These are phyloP conservation scores for Adoxophyes honmai DNA, from an alignment of 1,140 invertebrate genomes.

Conservation along the genomic window DNA sequence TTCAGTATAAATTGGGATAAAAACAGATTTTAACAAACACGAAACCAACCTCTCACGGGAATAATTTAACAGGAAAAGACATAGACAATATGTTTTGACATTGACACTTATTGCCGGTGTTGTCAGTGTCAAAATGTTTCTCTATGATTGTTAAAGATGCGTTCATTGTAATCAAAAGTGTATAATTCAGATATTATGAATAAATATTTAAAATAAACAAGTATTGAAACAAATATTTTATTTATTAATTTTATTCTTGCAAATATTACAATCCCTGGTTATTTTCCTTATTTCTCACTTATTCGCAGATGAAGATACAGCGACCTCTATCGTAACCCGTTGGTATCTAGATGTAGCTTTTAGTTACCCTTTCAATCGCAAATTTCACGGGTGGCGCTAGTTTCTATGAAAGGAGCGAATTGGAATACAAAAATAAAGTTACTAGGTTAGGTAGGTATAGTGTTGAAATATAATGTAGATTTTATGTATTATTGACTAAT, in stretches of 20 bases:
- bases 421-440: background rate
- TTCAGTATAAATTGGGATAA: slow-evolving; percentile 49
- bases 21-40: slow-evolving; percentile 55
- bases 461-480: no score
- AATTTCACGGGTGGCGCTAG: background rate
- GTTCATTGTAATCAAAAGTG: no score
- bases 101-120: slow-evolving; percentile 18
- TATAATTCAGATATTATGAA: no score
- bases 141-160: background rate
- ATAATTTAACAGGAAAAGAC: slow-evolving; percentile 65
- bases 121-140: background rate
- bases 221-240: background rate
- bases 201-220: background rate
- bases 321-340: background rate
- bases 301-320: background rate
- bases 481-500: no score
- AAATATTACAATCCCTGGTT: no score
- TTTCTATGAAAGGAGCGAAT: background rate
- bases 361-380: background rate
- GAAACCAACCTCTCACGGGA: slow-evolving; percentile 71
- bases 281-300: background rate
- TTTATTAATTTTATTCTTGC: background rate
- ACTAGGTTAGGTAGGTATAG: no score
- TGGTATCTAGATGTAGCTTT: background rate
- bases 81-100: slow-evolving; percentile 54